phyloP scores from a whole-genome alignment of 2,888 invertebrate genomes.

The Creontiades dilutus region DNA sequence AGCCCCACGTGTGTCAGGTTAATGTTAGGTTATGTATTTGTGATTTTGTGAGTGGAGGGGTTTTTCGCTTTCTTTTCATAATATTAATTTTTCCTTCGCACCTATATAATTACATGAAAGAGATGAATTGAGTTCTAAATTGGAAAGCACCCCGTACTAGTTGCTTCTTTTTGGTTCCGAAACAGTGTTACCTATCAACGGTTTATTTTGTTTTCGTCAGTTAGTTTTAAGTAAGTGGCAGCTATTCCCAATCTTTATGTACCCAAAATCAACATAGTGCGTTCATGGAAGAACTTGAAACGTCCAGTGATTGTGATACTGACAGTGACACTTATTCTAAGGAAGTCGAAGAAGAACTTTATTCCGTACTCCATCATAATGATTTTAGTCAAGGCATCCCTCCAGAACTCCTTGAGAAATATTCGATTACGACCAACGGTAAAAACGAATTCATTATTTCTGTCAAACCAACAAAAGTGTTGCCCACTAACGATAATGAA shows the following conservation, averaged over 20 bases:
- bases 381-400: conserved; percentile 72
- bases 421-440: conserved; percentile 49
- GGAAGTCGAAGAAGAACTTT: conserved; percentile 72
- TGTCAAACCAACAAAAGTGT: conserved; percentile 6
- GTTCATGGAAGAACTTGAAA: conserved; percentile 42
- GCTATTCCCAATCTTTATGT: too few species aligned
- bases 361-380: conserved; percentile 73
- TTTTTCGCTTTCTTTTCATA: background rate
- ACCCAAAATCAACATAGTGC: too few species aligned
- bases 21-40: background rate
- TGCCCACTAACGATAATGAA: background rate
- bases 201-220: too few species aligned
- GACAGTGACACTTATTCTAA: conserved; percentile 40
- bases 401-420: conserved; percentile 66
- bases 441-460: conserved; percentile 66
- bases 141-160: too few species aligned
- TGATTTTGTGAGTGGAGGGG: background rate
- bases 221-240: too few species aligned
- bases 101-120: too few species aligned
- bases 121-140: too few species aligned
- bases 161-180: too few species aligned
- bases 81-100: background rate
- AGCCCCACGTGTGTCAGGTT: background rate
- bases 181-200: too few species aligned
- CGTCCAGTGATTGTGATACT: conserved; percentile 22